A percentile compares a stretch with the other conserved stretches of the same genome.
Evolutionary conservation across 2,888 invertebrate species (phyloP).

Genomic region (Corbicula japonica): DNA sequence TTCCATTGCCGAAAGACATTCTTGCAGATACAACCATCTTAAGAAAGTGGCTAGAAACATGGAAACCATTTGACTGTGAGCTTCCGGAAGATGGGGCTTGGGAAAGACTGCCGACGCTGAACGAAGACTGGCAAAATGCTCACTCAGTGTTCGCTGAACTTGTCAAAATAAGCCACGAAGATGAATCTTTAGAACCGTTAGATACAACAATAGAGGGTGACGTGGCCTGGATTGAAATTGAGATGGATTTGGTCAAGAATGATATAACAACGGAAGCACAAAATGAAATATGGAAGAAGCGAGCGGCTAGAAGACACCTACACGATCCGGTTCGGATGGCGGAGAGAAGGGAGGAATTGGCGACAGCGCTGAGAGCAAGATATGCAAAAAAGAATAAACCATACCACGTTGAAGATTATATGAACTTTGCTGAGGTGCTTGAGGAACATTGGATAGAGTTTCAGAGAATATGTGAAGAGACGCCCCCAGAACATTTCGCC

Average conservation of each 20-base stretch:
- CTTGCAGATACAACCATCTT: constrained; percentile 58
- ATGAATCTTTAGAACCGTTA: constrained; percentile 47
- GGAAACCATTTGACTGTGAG: constrained; percentile 69
- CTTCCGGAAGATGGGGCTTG: constrained; percentile 70
- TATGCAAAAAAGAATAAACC: constrained; percentile 58
- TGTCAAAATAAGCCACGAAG: constrained; percentile 16
- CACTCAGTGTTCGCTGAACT: constrained; percentile 37
- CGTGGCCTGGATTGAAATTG: constrained; percentile 70
- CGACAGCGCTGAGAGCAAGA: constrained; percentile 50
- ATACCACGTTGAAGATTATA: constrained; percentile 31
- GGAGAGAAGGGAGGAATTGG: constrained; percentile 53
- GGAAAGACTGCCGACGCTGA: constrained; percentile 6
- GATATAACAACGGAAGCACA: constrained; percentile 71
- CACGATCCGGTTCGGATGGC: constrained; percentile 59
- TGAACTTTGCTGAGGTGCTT: constrained; percentile 44
- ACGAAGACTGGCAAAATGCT: constrained; percentile 22
- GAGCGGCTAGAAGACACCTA: constrained; percentile 60
- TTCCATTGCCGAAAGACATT: constrained; percentile 67
- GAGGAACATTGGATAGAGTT: constrained; percentile 50
- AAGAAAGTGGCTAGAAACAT: constrained; percentile 66
- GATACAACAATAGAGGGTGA: constrained; percentile 72
- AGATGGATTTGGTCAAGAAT: constrained; percentile 67
- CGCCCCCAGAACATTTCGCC: too few species aligned
- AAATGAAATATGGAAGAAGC: constrained; percentile 50
- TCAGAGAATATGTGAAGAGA: constrained; percentile 49